Evolutionary conservation across 2,113 vertebrate genomes (phyloP).

Genomic region (Prunella himalayana): DNA sequence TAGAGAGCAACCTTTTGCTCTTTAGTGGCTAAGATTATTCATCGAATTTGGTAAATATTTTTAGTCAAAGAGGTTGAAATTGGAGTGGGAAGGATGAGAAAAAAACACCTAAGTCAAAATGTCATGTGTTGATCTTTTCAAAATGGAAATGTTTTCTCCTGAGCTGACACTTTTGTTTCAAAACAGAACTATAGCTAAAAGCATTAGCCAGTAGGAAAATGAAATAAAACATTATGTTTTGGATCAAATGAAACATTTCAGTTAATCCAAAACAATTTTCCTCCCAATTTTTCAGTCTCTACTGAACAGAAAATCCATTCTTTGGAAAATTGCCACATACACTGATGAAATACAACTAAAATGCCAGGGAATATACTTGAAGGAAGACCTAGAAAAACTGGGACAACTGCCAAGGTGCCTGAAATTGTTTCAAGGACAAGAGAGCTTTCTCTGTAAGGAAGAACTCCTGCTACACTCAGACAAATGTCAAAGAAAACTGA

Average conservation of each 20-base stretch:
- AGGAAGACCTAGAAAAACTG: neutral
- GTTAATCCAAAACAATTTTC: conserved; percentile 38
- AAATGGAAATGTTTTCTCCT: conserved; percentile 51
- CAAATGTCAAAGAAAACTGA: neutral
- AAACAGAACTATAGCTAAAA: conserved; percentile 17
- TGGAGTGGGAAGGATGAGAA: neutral
- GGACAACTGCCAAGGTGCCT: neutral
- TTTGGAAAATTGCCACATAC: neutral
- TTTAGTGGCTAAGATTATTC: conserved; percentile 52
- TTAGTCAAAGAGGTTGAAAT: conserved; percentile 10
- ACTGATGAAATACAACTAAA: neutral
- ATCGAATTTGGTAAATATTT: conserved; percentile 41
- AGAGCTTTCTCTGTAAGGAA: neutral
- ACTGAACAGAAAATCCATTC: conserved; percentile 42
- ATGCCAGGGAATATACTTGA: neutral
- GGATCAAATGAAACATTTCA: conserved; percentile 30
- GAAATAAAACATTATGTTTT: conserved; percentile 25
- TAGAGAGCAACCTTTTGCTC: neutral
- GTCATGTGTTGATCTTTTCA: conserved; percentile 52
- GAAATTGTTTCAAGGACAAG: neutral
- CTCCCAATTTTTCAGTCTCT: conserved; percentile 16
- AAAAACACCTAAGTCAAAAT: conserved; percentile 44
- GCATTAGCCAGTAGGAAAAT: conserved; percentile 40
- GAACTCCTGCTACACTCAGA: neutral
- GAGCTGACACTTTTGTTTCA: conserved; percentile 49